A percentile compares a stretch with the other conserved stretches of the same genome.
Evolutionary conservation across 2,113 vertebrate genomes (phyloP).

Genomic region (Mesocricetus auratus): DNA sequence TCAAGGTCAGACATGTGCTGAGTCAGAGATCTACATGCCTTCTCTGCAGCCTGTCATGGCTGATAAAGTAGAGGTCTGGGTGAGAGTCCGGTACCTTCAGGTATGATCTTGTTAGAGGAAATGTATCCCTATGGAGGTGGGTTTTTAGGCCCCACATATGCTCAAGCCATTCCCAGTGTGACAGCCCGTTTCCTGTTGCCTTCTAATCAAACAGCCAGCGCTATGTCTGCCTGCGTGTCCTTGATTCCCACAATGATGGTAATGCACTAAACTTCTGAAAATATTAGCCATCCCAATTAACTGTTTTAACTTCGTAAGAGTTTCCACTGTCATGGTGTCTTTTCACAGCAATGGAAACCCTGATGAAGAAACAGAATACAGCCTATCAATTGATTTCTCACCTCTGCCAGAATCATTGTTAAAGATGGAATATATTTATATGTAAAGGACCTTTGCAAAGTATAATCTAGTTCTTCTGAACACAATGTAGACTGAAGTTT

Average conservation of each 20-base stretch:
- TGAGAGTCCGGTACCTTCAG: too few relatives aligned
- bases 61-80: too few relatives aligned
- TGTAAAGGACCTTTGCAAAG: neutral
- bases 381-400: neutral
- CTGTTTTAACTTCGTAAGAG: neutral
- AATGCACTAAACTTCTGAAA: neutral
- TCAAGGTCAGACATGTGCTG: too few relatives aligned
- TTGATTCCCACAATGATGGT: neutral
- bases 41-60: too few relatives aligned
- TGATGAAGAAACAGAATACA: neutral
- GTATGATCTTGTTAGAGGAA: neutral
- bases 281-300: neutral
- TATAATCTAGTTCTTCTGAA: neutral
- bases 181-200: neutral
- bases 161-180: neutral
- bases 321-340: neutral
- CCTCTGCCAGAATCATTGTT: neutral
- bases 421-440: slow-evolving; percentile 23
- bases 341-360: neutral
- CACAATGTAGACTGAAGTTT: neutral
- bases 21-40: too few relatives aligned
- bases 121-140: neutral
- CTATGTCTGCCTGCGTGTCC: neutral
- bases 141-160: neutral
- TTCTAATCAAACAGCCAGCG: neutral